Percentiles rank a stretch among this genome's conserved stretches.
Evolutionary conservation across 2,888 invertebrate genomes (phyloP).

Genomic region (Kryphioiulus occultus): DNA sequence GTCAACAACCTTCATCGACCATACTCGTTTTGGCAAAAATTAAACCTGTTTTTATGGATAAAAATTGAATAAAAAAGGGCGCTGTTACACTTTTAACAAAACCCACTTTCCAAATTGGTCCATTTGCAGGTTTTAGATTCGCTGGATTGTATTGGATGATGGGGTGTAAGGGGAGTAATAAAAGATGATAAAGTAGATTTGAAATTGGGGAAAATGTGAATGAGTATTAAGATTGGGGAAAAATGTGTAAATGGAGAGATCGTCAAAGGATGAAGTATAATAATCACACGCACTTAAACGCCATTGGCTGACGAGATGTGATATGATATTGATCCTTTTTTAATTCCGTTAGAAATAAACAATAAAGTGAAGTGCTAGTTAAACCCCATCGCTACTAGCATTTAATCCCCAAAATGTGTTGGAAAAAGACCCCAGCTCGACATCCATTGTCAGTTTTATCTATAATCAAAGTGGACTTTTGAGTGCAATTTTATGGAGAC

Average conservation of each 20-base stretch:
- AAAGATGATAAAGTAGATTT: neutral
- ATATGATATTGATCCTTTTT: neutral
- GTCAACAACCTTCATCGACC: too few relatives aligned
- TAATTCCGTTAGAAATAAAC: slow-evolving; percentile 6
- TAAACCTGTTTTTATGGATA: too few relatives aligned
- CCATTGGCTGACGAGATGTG: neutral
- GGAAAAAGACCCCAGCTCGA: neutral
- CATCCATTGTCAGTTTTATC: too few relatives aligned
- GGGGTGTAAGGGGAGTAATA: neutral
- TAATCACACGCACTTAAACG: neutral
- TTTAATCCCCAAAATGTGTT: neutral
- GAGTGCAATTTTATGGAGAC: neutral
- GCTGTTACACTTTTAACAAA: too few relatives aligned
- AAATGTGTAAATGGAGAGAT: neutral
- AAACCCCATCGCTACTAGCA: neutral
- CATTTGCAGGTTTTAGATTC: too few relatives aligned
- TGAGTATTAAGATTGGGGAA: neutral
- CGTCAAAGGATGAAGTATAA: neutral
- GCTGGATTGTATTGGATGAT: too few relatives aligned
- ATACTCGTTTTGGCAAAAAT: too few relatives aligned
- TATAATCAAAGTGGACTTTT: neutral
- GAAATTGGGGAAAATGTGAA: neutral
- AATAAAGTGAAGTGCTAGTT: neutral
- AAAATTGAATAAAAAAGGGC: too few relatives aligned
- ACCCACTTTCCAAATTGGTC: too few relatives aligned